phyloP scores from a whole-genome alignment of 2,113 vertebrate species.

The Thermophis baileyi region DNA sequence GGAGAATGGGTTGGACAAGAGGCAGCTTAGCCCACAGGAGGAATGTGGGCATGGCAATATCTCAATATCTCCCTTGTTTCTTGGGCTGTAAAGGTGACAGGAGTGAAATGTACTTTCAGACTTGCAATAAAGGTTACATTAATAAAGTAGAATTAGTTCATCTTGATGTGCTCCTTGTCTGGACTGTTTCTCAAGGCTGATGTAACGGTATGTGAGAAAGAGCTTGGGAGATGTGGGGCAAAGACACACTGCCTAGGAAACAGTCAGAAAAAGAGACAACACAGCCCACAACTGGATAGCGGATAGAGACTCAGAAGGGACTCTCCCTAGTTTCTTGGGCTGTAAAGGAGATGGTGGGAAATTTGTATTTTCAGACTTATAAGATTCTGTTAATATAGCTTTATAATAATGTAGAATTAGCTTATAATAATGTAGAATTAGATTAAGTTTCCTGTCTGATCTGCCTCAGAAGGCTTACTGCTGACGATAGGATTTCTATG shows the following conservation, averaged over 20 bases:
- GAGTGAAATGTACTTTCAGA: too few relatives aligned
- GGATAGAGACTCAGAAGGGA: neutral
- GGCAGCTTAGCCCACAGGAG: too few relatives aligned
- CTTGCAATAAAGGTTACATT: too few relatives aligned
- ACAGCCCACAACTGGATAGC: neutral
- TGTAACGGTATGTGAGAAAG: neutral
- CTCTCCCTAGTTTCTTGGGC: neutral
- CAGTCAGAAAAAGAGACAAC: neutral
- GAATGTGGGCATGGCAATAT: too few relatives aligned
- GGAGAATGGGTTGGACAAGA: too few relatives aligned
- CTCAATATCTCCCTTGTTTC: too few relatives aligned
- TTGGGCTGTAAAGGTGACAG: too few relatives aligned
- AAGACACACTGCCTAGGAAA: neutral
- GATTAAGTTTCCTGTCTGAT: neutral
- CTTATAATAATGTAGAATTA: neutral
- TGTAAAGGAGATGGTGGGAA: neutral
- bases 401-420: neutral
- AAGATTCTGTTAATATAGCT: neutral
- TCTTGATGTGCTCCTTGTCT: too few relatives aligned
- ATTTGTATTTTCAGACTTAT: neutral
- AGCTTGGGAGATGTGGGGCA: neutral
- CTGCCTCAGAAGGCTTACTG: neutral
- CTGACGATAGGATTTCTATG: neutral
- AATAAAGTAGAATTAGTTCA: too few relatives aligned
- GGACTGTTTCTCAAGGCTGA: too few relatives aligned